These are phyloP conservation scores for Agrilus planipennis DNA, from an alignment of 1,140 invertebrate species.

Conservation along the genomic window DNA sequence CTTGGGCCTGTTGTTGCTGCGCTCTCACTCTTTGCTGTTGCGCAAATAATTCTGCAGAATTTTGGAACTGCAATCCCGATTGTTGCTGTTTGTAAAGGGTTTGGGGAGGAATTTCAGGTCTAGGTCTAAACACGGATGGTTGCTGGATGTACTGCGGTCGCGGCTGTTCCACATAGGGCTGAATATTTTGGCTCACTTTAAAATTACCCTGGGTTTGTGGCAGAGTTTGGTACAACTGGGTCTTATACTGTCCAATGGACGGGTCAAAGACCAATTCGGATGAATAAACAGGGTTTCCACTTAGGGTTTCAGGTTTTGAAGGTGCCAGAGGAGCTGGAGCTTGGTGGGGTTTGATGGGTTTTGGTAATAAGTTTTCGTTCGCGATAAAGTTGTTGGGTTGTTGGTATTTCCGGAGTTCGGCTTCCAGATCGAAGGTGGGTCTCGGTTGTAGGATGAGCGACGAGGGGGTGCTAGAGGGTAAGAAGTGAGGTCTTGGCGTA, in stretches of 20 bases:
- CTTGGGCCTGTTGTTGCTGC: slow-evolving; percentile 37
- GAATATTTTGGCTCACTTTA: slow-evolving; percentile 57
- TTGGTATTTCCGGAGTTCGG: slow-evolving; percentile 65
- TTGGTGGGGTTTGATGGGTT: slow-evolving; percentile 29
- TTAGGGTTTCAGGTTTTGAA: slow-evolving; percentile 26
- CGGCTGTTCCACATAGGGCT: slow-evolving; percentile 55
- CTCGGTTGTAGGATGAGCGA: slow-evolving; percentile 30
- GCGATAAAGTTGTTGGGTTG: slow-evolving; percentile 48
- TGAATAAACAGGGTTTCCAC: slow-evolving; percentile 46
- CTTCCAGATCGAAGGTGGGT: slow-evolving; percentile 53
- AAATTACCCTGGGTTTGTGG: slow-evolving; percentile 60
- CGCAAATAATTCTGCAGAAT: slow-evolving; percentile 59
- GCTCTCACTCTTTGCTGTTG: slow-evolving; percentile 37
- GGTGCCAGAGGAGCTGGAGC: slow-evolving; percentile 28
- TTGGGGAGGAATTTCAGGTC: slow-evolving; percentile 37
- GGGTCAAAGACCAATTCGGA: slow-evolving; percentile 68
- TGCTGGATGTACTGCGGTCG: slow-evolving; percentile 35
- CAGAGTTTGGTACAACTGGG: slow-evolving; percentile 61
- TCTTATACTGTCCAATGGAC: slow-evolving; percentile 65
- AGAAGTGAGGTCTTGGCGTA: slow-evolving; percentile 22
- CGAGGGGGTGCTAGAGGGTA: slow-evolving; percentile 34
- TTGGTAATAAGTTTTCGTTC: slow-evolving; percentile 30
- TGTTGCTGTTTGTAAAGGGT: slow-evolving; percentile 60
- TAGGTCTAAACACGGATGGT: slow-evolving; percentile 33
- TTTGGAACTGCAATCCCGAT: slow-evolving; percentile 50